Conservation (phyloP, 1,140 invertebrate genomes). For the Geopemphigus sp. region DNA sequence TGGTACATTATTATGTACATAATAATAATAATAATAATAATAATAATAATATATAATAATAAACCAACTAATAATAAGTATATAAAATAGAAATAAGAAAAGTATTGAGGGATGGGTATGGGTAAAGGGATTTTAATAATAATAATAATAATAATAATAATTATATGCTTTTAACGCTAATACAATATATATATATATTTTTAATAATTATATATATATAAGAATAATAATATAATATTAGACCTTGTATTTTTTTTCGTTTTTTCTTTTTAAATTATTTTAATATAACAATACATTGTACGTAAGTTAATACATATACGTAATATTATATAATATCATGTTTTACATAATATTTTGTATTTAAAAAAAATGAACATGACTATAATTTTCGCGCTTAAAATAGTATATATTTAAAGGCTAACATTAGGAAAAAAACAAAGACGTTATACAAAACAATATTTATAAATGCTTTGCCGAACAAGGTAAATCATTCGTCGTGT, state of each 20-base stretch:
- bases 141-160: slow-evolving; percentile 38
- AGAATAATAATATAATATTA: slow-evolving; percentile 21
- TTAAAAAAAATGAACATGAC: slow-evolving; percentile 31
- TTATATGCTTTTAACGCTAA: not conserved
- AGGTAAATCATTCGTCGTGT: slow-evolving; percentile 30
- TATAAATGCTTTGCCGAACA: slow-evolving; percentile 41
- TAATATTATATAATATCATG: slow-evolving; percentile 1
- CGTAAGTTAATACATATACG: not conserved
- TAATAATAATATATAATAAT: slow-evolving; percentile 13
- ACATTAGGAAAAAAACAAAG: slow-evolving; percentile 40
- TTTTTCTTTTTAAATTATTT: slow-evolving; percentile 3
- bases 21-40: slow-evolving; percentile 2
- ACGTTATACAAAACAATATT: slow-evolving; percentile 31
- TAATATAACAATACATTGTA: not conserved
- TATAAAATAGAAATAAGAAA: slow-evolving; percentile 37
- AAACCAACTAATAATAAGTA: slow-evolving; percentile 47
- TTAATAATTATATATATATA: not conserved
- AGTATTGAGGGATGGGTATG: not conserved
- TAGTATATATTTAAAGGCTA: slow-evolving; percentile 27
- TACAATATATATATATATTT: too few species aligned
- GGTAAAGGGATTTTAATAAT: not conserved
- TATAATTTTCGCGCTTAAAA: slow-evolving; percentile 30
- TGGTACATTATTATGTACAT: slow-evolving; percentile 46
- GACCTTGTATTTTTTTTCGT: slow-evolving; percentile 37
- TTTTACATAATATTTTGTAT: slow-evolving; percentile 11